Evolutionary conservation across 1,140 invertebrate genomes (phyloP).

Genomic region (Sarcophaga bullata): DNA sequence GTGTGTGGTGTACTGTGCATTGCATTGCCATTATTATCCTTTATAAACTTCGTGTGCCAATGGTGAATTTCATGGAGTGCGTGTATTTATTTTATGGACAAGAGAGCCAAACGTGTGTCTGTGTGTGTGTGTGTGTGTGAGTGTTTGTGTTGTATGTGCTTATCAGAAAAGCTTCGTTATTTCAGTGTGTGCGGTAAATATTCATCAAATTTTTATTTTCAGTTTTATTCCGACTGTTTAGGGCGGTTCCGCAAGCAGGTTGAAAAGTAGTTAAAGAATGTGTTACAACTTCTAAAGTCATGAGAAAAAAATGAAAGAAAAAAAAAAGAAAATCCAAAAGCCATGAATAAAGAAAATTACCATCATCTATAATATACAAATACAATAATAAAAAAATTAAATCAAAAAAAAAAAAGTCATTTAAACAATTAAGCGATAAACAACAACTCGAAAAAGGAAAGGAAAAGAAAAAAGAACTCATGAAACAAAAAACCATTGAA

Average conservation of each 20-base stretch:
- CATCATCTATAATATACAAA: neutral
- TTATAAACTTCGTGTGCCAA: neutral
- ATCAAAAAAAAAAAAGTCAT: neutral
- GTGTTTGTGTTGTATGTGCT: no score
- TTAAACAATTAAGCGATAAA: neutral
- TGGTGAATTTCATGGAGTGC: slow-evolving; percentile 9
- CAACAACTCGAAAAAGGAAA: neutral
- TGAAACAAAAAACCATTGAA: neutral
- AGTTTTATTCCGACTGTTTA: slow-evolving; percentile 65
- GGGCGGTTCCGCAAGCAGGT: slow-evolving; percentile 64
- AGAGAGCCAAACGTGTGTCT: slow-evolving; percentile 20
- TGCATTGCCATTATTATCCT: neutral
- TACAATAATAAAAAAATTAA: neutral
- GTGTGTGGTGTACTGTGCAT: neutral
- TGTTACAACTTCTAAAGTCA: slow-evolving; percentile 29
- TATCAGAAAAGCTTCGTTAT: slow-evolving; percentile 46
- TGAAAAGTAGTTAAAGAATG: slow-evolving; percentile 43
- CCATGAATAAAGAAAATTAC: slow-evolving; percentile 37
- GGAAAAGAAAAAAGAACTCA: no score
- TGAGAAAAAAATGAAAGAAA: slow-evolving; percentile 30
- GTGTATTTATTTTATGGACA: neutral
- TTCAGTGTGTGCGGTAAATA: slow-evolving; percentile 48
- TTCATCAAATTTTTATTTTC: slow-evolving; percentile 65
- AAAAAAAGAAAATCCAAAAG: slow-evolving; percentile 38
- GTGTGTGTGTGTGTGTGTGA: neutral